A percentile compares a stretch with the other conserved stretches of the same genome.
phyloP scores from a whole-genome alignment of 2,888 invertebrate species.

The Rhynchonema sp. region DNA sequence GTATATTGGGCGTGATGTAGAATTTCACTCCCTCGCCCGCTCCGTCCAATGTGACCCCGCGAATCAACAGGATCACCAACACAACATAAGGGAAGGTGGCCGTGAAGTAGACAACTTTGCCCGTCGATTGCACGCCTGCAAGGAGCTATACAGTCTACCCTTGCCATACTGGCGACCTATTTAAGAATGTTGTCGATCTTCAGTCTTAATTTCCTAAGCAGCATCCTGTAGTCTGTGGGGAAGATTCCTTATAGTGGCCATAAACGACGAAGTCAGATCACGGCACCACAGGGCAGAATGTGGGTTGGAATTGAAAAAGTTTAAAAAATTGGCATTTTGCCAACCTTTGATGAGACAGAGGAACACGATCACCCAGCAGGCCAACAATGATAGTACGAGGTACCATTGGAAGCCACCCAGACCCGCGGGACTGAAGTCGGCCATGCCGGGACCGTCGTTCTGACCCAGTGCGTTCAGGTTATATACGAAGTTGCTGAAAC shows the following conservation, averaged over 20 bases:
- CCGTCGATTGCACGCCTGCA: slow-evolving; percentile 29
- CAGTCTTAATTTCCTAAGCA: too few relatives aligned
- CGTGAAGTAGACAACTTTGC: slow-evolving; percentile 61
- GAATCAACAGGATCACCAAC: slow-evolving; percentile 4
- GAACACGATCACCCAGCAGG: slow-evolving; percentile 28
- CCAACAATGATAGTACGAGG: slow-evolving; percentile 22
- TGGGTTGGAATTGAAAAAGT: too few relatives aligned
- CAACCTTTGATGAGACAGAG: slow-evolving; percentile 28
- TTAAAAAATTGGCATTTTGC: too few relatives aligned
- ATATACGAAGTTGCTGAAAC: slow-evolving; percentile 3
- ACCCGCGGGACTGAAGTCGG: too few relatives aligned
- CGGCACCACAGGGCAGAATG: too few relatives aligned
- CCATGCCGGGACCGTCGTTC: too few relatives aligned
- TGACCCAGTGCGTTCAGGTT: not conserved
- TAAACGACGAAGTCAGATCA: too few relatives aligned
- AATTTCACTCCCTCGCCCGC: slow-evolving; percentile 1
- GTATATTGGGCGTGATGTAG: slow-evolving; percentile 1
- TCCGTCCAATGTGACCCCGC: slow-evolving; percentile 1
- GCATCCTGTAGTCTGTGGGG: too few relatives aligned
- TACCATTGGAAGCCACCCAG: slow-evolving; percentile 20
- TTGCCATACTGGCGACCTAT: too few relatives aligned
- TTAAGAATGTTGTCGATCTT: too few relatives aligned
- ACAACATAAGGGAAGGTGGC: slow-evolving; percentile 46
- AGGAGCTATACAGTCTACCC: too few relatives aligned
- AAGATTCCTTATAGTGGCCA: too few relatives aligned